These are phyloP conservation scores for Desmodus rotundus DNA, from an alignment of 2,113 vertebrate species.

Conservation along the genomic window DNA sequence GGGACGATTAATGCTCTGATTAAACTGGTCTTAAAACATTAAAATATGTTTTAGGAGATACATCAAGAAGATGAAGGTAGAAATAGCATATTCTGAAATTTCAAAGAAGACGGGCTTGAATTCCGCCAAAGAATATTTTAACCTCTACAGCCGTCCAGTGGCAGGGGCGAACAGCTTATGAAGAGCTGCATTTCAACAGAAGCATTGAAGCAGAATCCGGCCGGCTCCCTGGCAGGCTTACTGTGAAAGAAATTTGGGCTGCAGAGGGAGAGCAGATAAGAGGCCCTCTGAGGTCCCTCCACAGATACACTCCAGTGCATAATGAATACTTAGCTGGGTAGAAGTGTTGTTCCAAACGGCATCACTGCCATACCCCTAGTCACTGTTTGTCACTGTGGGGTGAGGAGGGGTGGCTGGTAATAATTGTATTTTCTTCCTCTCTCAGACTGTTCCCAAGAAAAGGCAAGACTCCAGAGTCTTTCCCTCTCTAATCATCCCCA, in stretches of 20 bases:
- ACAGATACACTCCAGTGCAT: background rate
- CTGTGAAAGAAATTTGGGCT: background rate
- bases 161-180: background rate
- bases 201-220: background rate
- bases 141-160: constrained; percentile 41
- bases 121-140: background rate
- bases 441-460: background rate
- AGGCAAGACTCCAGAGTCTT: background rate
- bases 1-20: constrained; percentile 67
- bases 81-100: constrained; percentile 59
- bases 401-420: background rate
- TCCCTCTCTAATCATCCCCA: background rate
- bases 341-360: background rate
- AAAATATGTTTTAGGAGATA: constrained; percentile 44
- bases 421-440: background rate
- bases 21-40: constrained; percentile 66
- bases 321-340: background rate
- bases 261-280: background rate
- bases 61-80: constrained; percentile 55
- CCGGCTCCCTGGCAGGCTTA: constrained; percentile 20
- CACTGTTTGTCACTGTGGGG: background rate
- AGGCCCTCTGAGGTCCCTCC: constrained; percentile 7
- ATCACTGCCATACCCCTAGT: background rate
- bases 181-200: background rate
- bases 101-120: constrained; percentile 52